Percentiles rank a stretch among this genome's conserved stretches.
phyloP scores from a whole-genome alignment of 2,113 vertebrate species.

The Aegotheles bennettii region DNA sequence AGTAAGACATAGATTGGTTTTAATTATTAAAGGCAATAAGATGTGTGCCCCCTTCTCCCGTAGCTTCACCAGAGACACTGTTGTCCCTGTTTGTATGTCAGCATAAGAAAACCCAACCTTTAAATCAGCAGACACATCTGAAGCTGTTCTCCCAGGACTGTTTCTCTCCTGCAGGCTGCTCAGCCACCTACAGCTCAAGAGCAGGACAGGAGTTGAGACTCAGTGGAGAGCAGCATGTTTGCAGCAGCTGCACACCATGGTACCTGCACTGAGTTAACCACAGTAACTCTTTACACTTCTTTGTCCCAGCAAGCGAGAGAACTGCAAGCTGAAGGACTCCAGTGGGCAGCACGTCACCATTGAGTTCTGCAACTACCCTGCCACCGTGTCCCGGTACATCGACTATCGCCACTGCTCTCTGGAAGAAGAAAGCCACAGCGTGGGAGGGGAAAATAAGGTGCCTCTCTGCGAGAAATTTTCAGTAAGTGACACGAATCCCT shows the following conservation, averaged over 20 bases:
- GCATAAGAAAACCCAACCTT: not conserved
- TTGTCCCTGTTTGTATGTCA: not conserved
- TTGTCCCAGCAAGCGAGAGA: conserved; percentile 81
- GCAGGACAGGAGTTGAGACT: not conserved
- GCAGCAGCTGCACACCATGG: rapidly evolving
- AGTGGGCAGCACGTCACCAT: conserved; percentile 65
- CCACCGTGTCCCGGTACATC: conserved; percentile 71
- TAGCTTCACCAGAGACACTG: not conserved
- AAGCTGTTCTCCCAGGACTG: not conserved
- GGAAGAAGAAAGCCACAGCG: not conserved
- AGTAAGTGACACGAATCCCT: conserved; percentile 49
- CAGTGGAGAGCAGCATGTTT: not conserved
- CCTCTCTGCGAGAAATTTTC: conserved; percentile 82
- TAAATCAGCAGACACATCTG: not conserved
- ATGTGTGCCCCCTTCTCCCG: not conserved
- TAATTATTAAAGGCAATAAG: no score
- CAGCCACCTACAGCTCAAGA: not conserved
- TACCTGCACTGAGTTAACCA: not conserved
- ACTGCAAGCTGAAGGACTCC: conserved; percentile 69
- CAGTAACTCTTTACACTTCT: not conserved
- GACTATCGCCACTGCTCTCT: conserved; percentile 79
- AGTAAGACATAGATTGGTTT: not conserved
- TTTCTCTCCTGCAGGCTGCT: not conserved
- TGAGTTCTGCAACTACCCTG: conserved; percentile 82
- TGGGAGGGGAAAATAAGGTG: not conserved